Base-by-base conservation (phyloP, 2,113 vertebrate genomes). In the Cavia aperea region DNA sequence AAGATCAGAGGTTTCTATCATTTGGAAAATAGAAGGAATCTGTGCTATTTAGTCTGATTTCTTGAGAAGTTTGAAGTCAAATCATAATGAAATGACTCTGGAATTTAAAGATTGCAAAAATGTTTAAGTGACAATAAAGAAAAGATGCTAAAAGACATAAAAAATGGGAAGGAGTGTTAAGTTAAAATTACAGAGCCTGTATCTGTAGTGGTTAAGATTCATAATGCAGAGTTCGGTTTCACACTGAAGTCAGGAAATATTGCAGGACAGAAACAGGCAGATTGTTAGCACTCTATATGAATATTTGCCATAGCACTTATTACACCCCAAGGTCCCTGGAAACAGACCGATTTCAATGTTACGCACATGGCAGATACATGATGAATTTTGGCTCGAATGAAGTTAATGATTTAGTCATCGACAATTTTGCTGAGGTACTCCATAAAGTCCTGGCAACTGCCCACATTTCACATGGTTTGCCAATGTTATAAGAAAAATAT, bases 401-500 rank as follows among this genome's bases (percentile, higher is more conserved):
- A 92, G 29, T 39, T 39, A 39, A 39, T 92, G 92, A 95, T 91
- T 97, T 93, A 92, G 49, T 92, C 93, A 94, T 93, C 79, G 78
- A 92, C 96, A 97, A 87, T 95, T 94, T 86, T 94, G 91, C 83
- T 54, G 73, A 84, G 92, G 95, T 94, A 94, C 95, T 96, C 88
- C 8, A 62, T 39, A 77, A 90, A 81, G 89, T 93, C 95, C 93
- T 94, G 95, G 93, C 92, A 96, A 89, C 93, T 97, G 92, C 95
- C 96, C 95, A 95, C 93, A 96, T 92, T 95, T 96, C 93, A 92
- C 89, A 92, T 83, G 89, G 95, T 75, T 94, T 88, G 93, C 91
- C 81, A 94, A 75, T 72, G 81, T 84, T 94, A 87, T 92, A 92
- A 92, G 90, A 75, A 94, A 96, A 91, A 90, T 78, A 65, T 18